Evolutionary conservation across 2,888 invertebrate genomes (phyloP).

Genomic region (Andrena camellia): DNA sequence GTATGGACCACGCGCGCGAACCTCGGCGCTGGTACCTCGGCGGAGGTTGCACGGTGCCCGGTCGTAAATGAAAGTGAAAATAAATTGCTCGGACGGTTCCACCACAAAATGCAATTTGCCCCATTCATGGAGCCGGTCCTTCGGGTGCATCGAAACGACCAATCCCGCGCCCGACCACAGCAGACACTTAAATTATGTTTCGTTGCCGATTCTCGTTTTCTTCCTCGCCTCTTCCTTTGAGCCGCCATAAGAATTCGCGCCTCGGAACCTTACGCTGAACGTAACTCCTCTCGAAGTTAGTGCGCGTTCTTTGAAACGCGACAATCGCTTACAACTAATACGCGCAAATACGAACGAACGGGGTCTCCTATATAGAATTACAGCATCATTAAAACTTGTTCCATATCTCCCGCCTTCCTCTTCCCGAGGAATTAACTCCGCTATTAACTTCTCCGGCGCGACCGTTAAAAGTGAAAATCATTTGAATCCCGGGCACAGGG

Average conservation of each 20-base stretch:
- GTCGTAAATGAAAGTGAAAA: constrained; percentile 73
- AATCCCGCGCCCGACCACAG: constrained; percentile 24
- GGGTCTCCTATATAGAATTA: too few relatives aligned
- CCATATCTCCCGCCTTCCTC: too few relatives aligned
- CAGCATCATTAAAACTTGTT: too few relatives aligned
- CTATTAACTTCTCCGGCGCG: too few relatives aligned
- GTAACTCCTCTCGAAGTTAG: neutral
- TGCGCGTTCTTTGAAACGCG: neutral
- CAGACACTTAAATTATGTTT: constrained; percentile 64
- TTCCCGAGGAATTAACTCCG: too few relatives aligned
- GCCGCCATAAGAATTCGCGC: constrained; percentile 23
- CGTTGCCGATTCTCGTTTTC: constrained; percentile 42
- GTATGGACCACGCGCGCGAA: too few relatives aligned
- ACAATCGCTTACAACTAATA: neutral
- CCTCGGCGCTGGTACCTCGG: constrained; percentile 8
- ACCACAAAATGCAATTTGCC: constrained; percentile 69
- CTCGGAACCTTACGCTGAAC: neutral
- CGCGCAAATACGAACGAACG: too few relatives aligned
- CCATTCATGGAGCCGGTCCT: constrained; percentile 67
- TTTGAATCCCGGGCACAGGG: too few relatives aligned
- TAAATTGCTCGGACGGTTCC: constrained; percentile 72
- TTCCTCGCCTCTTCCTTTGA: constrained; percentile 25
- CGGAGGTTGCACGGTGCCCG: constrained; percentile 45
- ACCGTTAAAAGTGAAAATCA: too few relatives aligned
- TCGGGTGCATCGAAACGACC: constrained; percentile 34